A percentile compares a stretch with the other conserved stretches of the same genome.
Conservation (phyloP, 2,113 vertebrate species). For the Vulpes vulpes region DNA sequence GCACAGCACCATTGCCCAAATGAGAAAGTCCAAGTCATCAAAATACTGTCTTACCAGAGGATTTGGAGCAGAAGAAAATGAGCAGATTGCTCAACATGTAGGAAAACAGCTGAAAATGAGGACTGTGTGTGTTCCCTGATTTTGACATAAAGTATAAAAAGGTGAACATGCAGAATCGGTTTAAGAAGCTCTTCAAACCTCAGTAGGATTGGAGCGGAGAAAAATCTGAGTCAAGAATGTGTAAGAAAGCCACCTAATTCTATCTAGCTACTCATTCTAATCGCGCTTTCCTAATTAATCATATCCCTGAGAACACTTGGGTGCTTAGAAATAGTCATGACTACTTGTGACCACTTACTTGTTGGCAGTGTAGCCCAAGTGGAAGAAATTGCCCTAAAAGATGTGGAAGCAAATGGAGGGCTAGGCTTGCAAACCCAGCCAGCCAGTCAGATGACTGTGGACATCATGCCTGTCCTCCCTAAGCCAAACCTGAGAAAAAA, state of each 20-base stretch:
- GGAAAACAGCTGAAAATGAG: neutral
- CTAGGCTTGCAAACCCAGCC: neutral
- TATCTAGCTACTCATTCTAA: neutral
- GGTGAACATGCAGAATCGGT: neutral
- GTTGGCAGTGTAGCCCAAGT: neutral
- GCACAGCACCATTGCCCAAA: too few species aligned
- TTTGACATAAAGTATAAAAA: neutral
- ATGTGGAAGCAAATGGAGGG: neutral
- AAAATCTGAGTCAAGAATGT: neutral
- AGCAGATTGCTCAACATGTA: neutral
- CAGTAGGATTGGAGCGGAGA: neutral
- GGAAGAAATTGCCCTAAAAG: neutral
- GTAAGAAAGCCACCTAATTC: neutral
- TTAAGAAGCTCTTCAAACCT: neutral
- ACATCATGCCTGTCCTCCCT: neutral
- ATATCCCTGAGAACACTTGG: neutral
- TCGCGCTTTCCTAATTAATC: conserved; percentile 19
- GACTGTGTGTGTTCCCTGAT: neutral
- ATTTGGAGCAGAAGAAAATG: neutral
- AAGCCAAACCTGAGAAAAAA: neutral
- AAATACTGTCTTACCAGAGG: neutral
- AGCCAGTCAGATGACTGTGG: neutral
- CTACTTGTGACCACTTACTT: neutral
- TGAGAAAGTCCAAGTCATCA: neutral
- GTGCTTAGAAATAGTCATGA: neutral